Evolutionary conservation across 2,797 vertebrate genomes (phyloP), one percentile per base, ranked within the genome.

Genomic region (Aeoliscus strigatus): DNA sequence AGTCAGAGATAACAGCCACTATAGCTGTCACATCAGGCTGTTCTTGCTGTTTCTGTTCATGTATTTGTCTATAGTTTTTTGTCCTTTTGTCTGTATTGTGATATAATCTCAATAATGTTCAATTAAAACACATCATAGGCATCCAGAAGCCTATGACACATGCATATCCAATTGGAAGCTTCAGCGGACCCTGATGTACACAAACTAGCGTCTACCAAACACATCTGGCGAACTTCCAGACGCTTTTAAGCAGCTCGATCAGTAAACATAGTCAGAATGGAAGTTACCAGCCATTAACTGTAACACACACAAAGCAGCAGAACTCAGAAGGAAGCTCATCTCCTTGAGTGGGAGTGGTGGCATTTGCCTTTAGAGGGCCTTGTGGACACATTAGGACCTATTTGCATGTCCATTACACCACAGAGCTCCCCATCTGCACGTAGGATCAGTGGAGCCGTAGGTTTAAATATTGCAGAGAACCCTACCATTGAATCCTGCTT

Each of bases 301-400:
- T 61, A 49, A 53, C 39, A 34, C 59, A 49, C 60, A 37, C 21
- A 66, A 52, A 40, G 56, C 31, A 43, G 53, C n/a, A 50, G 49
- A 52, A 51, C n/a, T n/a, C 60, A 67, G 59, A 57, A 64, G 60
- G 64, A 73, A 62, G 65, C 78, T 71, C 77, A 67, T 83, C 68
- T 75, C 55, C 41, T 55, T 49, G 56, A 84, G 63, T 59, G 73
- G 73, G 78, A 61, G 70, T 62, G 56, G 73, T 81, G 73, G 82
- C 80, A 77, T 83, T 83, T 81, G 72, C 63, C 75, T 85, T 86
- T 83, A 85, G 73, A 83, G 81, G 81, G 78, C 83, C 84, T 86
- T 66, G 79, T 86, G 84, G 84, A 86, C 83, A 83, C 84, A 87
- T 86, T 87, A 87, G 82, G 64, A 75, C 73, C 84, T 70, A 85